Evolutionary conservation across 1,140 invertebrate species (phyloP), one percentile per base, ranked within the genome.

Genomic region (Tetramorium parvispinum): DNA sequence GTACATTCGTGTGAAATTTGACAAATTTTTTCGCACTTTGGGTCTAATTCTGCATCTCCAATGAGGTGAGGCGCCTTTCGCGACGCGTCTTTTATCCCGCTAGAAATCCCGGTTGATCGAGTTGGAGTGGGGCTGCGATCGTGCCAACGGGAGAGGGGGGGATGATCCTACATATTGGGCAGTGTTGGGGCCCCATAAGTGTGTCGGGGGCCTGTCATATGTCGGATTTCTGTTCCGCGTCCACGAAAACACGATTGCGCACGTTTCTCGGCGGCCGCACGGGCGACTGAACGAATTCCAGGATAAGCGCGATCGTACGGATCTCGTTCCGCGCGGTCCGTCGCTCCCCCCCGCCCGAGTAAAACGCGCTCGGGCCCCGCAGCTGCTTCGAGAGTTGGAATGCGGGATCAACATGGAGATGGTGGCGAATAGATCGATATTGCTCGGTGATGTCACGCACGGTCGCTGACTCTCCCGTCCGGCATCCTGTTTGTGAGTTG

Each of bases 351-450:
- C 13, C 46, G 27, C 32, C 46, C 37, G 27, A 53, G 61, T 1
- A 8, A 37, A 75, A 73, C 37, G 21, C 51, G 16, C n/a, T 66
- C 71, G 79, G 70, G 57, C 77, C 91, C 91, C 53, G 27, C 92
- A 92, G 87, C 89, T 93, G 92, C 75, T 85, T 82, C 81, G 71
- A 87, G 86, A 90, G 90, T 89, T 93, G 92, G 91, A 93, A 92
- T 92, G 91, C 87, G 82, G 88, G 88, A 93, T 93, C 92, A 93
- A 93, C 92, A 93, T 93, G 93, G 93, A 91, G 92, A 87, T 88
- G 87, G 75, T 91, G 85, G 88, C 83, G 87, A 83, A 91, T 89
- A 90, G 85, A 92, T 92, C 91, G 87, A 91, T 91, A 90, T 87
- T 89, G 70, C 71, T 89, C 79, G 78, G 79, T 89, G 88, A 93